phyloP scores from a whole-genome alignment of 2,888 invertebrate genomes.

The Neoaliturus tenellus region DNA sequence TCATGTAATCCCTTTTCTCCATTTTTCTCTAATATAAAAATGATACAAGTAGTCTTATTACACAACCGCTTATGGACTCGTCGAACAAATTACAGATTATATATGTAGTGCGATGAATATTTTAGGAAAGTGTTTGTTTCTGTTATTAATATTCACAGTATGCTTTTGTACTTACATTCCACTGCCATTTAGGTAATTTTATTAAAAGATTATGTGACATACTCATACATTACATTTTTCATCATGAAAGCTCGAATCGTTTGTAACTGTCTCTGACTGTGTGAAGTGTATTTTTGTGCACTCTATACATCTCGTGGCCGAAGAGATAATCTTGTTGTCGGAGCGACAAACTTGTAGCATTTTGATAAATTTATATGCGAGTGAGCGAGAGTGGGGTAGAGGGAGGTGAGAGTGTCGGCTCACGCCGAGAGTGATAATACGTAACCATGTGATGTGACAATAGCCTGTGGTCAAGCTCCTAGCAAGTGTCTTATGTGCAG shows the following conservation, averaged over 20 bases:
- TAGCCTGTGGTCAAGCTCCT: conserved; percentile 34
- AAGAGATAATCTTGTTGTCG: not conserved
- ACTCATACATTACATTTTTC: not conserved
- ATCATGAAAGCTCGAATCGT: not conserved
- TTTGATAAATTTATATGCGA: conserved; percentile 1
- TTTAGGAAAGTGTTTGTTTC: conserved; percentile 7
- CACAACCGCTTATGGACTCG: not conserved
- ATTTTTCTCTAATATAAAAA: not conserved
- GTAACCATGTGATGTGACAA: conserved; percentile 42
- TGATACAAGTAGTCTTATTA: not conserved
- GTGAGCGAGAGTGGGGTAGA: not conserved
- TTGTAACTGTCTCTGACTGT: not conserved
- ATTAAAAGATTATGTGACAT: not conserved
- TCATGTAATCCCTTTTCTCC: conserved; percentile 22
- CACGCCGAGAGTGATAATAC: conserved; percentile 25
- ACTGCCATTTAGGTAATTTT: conserved; percentile 37
- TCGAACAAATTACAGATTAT: not conserved
- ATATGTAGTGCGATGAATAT: not conserved
- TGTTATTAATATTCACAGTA: conserved; percentile 21
- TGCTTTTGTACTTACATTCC: conserved; percentile 45
- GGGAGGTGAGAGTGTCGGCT: not conserved
- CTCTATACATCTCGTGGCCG: not conserved
- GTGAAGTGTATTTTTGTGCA: conserved; percentile 3
- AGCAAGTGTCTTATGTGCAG: conserved; percentile 47
- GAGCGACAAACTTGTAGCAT: not conserved